Base-by-base conservation (phyloP, 2,888 invertebrate species). In the Selenia dentaria region DNA sequence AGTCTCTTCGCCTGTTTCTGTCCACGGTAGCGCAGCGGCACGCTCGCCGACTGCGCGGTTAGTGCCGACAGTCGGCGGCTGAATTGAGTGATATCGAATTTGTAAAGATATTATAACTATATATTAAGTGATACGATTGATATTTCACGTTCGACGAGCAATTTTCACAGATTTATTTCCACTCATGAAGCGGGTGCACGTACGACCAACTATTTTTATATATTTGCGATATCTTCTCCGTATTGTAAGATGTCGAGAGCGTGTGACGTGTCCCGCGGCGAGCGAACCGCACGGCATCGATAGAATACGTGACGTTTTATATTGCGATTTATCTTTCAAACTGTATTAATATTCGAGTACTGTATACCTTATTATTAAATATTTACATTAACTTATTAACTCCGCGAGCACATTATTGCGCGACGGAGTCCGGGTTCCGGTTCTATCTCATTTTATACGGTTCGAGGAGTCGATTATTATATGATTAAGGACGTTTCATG, bases 181-280 rank as follows among this genome's bases (percentile, higher is more conserved):
- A 38, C 42, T 51, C 32, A 31, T 38, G 24, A 32, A 9, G 25
- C 34, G 52, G 31, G 45, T 54, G 63, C 63, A 57, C 59, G 61
- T 64, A 64, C 64, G 75, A 77, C 75, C 75, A 76, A 77, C 50
- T 73, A 70, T 67, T 71, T 70, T 64, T 62, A 64, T 68, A 67
- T 61, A 37, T 52, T 51, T 59, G 63, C 62, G 48, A 40, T 35
- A 37, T 49, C 26, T 36, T 35, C 32, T 47, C 34, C 31, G 27
- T 45, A 41, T 22, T 34, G 38, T 48, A 31, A 52, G 45, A 47
- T n/a, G n/a, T n/a, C n/a, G n/a, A n/a, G n/a, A n/a, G n/a, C n/a
- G n/a, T n/a, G 35, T 16, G 4, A 4, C 10, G 35, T 11, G 11
- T 13, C 9, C 13, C 6, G 26, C 26, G 26, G 16, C n/a, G n/a